Conservation (phyloP, 2,797 vertebrate species). For the Pantherophis alleghaniensis region DNA sequence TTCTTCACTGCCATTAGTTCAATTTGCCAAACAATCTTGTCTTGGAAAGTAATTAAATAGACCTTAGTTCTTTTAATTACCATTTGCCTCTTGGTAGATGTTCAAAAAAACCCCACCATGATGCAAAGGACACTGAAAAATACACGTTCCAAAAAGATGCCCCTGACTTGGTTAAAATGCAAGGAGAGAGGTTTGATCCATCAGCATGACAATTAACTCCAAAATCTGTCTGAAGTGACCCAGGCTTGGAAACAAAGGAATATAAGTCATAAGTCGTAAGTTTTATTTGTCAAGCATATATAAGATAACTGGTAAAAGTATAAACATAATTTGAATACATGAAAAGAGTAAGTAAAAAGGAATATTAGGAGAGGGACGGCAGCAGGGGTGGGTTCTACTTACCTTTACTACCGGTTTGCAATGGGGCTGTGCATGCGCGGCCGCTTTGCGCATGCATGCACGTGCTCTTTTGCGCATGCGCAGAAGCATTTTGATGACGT, state of each 20-base stretch:
- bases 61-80: conserved; percentile 67
- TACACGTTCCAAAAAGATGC: conserved; percentile 32
- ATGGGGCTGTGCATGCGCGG: rapidly evolving
- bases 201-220: not conserved
- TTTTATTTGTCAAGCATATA: too few relatives aligned
- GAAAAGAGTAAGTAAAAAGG: too few relatives aligned
- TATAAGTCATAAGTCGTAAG: not conserved
- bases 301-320: too few relatives aligned
- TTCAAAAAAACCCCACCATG: conserved; percentile 39
- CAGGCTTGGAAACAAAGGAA: conserved; percentile 29
- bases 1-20: conserved; percentile 15
- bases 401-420: too few relatives aligned
- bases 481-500: too few relatives aligned
- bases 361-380: too few relatives aligned
- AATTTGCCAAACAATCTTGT: conserved; percentile 30
- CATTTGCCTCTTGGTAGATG: conserved; percentile 47
- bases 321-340: too few relatives aligned
- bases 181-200: not conserved
- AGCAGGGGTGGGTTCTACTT: too few relatives aligned
- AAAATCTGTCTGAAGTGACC: conserved; percentile 53
- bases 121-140: conserved; percentile 59
- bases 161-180: conserved; percentile 44
- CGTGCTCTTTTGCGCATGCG: too few relatives aligned
- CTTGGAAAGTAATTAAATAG: conserved; percentile 68
- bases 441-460: too few relatives aligned